Conservation (phyloP, 30 jellyfish, hydroid and myxozoan genomes). For the Turritopsis rubra region DNA sequence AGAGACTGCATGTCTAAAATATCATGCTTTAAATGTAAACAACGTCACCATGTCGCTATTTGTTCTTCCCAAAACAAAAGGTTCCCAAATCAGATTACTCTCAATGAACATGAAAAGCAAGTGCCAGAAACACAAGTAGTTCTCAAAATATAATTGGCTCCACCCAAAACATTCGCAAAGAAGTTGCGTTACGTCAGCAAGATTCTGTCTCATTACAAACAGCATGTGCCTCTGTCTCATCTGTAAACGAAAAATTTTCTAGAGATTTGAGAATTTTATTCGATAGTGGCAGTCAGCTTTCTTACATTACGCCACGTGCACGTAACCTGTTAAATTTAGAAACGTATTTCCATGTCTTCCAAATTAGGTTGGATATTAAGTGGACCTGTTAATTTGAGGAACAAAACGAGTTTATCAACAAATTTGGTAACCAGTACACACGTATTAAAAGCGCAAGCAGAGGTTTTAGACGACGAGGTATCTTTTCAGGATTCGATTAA, state of each 20-base stretch:
- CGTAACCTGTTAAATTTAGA: background rate
- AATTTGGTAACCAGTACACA: background rate
- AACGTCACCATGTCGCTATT: constrained; percentile 21
- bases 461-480: background rate
- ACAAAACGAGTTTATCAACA: background rate
- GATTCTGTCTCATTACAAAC: constrained; percentile 7
- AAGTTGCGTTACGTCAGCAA: background rate
- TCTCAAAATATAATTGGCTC: background rate
- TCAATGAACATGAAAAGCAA: background rate
- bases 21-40: constrained; percentile 20
- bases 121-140: background rate
- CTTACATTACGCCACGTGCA: constrained; percentile 10
- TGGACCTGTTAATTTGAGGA: background rate
- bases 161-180: background rate
- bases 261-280: background rate
- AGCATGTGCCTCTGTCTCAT: constrained; percentile 1
- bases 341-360: background rate
- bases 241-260: background rate
- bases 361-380: constrained; percentile 1
- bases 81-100: background rate
- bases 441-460: background rate
- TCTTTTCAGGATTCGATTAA: background rate
- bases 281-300: background rate
- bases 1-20: constrained; percentile 11
- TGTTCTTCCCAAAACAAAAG: constrained; percentile 3